These are phyloP conservation scores for Meandrusa payeni DNA, from an alignment of 2,888 invertebrate genomes.

Conservation along the genomic window DNA sequence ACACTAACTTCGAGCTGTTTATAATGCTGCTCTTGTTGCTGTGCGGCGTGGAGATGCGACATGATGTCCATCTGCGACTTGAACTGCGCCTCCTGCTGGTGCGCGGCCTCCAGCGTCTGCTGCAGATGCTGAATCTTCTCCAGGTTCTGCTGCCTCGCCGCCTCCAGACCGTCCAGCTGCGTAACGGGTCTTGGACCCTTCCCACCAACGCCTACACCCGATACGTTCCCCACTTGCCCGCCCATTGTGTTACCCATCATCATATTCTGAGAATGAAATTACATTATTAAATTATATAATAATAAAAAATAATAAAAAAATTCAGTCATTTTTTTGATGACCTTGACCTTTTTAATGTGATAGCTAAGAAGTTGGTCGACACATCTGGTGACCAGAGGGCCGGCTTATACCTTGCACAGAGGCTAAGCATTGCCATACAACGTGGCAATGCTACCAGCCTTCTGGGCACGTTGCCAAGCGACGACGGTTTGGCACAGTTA, in stretches of 20 bases:
- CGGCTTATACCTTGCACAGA: too few species aligned
- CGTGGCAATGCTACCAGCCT: too few species aligned
- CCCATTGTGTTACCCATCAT: slow-evolving; percentile 53
- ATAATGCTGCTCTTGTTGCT: slow-evolving; percentile 90
- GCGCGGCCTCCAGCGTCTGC: slow-evolving; percentile 89
- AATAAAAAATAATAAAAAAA: too few species aligned
- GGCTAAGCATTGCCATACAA: too few species aligned
- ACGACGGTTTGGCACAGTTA: too few species aligned
- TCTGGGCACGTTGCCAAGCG: too few species aligned
- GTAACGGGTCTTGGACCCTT: slow-evolving; percentile 53
- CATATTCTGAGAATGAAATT: slow-evolving; percentile 60
- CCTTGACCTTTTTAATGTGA: too few species aligned
- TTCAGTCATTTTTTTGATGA: too few species aligned
- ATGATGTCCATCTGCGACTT: slow-evolving; percentile 88
- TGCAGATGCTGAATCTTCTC: slow-evolving; percentile 87
- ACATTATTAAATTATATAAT: too few species aligned
- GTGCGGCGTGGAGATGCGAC: slow-evolving; percentile 86
- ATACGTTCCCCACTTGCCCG: slow-evolving; percentile 30
- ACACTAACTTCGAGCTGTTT: slow-evolving; percentile 85
- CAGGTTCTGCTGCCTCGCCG: slow-evolving; percentile 88
- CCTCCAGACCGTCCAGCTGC: slow-evolving; percentile 83
- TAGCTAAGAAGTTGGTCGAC: too few species aligned
- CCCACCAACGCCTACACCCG: slow-evolving; percentile 43
- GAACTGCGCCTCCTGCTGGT: slow-evolving; percentile 87
- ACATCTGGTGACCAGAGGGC: too few species aligned